These are phyloP conservation scores for Pantelozetes paolii DNA, from an alignment of 2,888 invertebrate genomes.

Conservation along the genomic window DNA sequence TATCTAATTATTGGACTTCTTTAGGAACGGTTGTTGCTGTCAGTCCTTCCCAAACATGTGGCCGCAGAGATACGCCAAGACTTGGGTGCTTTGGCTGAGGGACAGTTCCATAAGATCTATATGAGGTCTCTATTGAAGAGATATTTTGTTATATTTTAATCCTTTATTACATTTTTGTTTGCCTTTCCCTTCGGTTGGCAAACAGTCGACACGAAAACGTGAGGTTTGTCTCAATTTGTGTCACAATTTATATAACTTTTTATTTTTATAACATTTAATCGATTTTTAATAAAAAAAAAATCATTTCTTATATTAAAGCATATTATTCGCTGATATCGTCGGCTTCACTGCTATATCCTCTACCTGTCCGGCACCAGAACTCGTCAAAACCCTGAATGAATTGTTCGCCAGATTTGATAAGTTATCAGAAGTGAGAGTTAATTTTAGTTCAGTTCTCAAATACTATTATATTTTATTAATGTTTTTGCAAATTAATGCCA, in stretches of 20 bases:
- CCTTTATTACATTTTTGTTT: neutral
- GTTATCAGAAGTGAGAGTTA: conserved; percentile 59
- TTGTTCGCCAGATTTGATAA: conserved; percentile 92
- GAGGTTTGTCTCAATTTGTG: conserved; percentile 62
- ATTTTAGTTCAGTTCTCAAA: neutral
- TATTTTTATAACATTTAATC: no score
- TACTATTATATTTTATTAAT: conserved; percentile 1
- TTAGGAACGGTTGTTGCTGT: conserved; percentile 82
- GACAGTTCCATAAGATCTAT: conserved; percentile 94
- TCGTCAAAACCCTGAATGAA: conserved; percentile 92
- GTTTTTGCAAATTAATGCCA: conserved; percentile 31
- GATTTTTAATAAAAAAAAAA: neutral
- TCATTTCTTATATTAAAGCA: conserved; percentile 60
- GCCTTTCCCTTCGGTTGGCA: no score
- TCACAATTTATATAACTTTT: neutral
- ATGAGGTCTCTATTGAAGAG: conserved; percentile 65
- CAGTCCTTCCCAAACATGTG: conserved; percentile 90
- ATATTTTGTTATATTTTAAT: neutral
- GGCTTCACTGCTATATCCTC: conserved; percentile 95
- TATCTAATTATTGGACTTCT: conserved; percentile 49
- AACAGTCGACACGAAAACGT: conserved; percentile 68
- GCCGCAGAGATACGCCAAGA: conserved; percentile 95
- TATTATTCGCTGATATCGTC: conserved; percentile 95
- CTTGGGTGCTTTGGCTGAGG: conserved; percentile 75
- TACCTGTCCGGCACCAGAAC: conserved; percentile 88